Base-by-base conservation (phyloP, 1,140 invertebrate genomes). In the Lanistes nyassanus region DNA sequence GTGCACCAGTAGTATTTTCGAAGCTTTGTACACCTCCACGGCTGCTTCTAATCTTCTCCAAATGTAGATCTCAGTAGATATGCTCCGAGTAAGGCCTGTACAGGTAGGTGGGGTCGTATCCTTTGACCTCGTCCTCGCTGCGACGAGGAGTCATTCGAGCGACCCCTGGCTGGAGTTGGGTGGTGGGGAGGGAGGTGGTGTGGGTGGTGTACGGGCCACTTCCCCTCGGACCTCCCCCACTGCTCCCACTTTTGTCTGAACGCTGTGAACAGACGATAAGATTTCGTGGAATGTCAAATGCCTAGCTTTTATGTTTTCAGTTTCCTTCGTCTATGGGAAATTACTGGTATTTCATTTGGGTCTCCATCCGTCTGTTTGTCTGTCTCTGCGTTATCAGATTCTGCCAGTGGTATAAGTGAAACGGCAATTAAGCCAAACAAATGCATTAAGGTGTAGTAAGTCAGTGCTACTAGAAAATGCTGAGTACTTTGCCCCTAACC, bases 71-170 rank as follows among this genome's bases (percentile, higher is more conserved):
- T 69, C 47, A 55, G 42, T 69, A 55, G 42, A 69, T 69, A 11
- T 69, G 67, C 26, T 70, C 68, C 3, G 70, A 72, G 36, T 60
- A 62, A 4, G 70, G 55, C 36, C 70, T 72, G 70, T 62, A 72
- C 36, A 72, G 39, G 70, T 62, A 72, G 56, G 70, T 60, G 56
- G 34, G 36, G 70, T 72, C 70, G 26, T 72, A 72, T 9, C n/a
- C 6, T 3, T n/a, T 72, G 56, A 62, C 37, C 21, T 31, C 16
- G 36, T 6, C 2, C 31, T 39, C 70, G 36, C 3, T 13, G 23
- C 23, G 39, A 2, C n/a, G 37, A 29, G 42, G 11, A 23, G 9
- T 39, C 13, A 47, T 6, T 1, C 42, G 42, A 16, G 19, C 19
- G 42, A 47, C 9, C 0, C 42, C 42, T 47, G 42, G 42, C 1